Evolutionary conservation across 2,797 vertebrate genomes (phyloP), one percentile per base, ranked within the genome.

Genomic region (Molossus alvarezi): DNA sequence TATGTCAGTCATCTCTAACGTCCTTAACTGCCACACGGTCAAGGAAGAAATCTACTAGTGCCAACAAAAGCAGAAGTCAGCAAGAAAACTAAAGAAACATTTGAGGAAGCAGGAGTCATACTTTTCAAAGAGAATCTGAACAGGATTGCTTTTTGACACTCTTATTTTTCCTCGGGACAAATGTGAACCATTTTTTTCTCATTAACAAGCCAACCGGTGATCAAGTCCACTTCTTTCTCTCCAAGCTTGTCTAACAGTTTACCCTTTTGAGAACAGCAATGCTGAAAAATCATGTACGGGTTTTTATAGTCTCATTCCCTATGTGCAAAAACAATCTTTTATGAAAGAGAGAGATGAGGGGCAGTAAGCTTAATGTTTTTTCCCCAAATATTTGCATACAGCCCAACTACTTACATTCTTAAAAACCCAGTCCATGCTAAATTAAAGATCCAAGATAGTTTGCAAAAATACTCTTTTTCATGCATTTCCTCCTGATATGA

Each of bases 11-110:
- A 98, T 97, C 97, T 97, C 97, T 95, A 45, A 97, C 85, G 93
- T 96, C 94, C 81, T 79, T 97, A 95, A 97, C 82, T 88, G 96
- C 95, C 95, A 91, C 53, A 95, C 12, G 51, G 97, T 95, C 97
- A 97, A 97, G 96, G 95, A 95, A 97, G 97, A 97, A 97, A 97
- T 97, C 88, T 96, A 96, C 97, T 97, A 97, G 82, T 86, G 95
- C 95, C 98, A 97, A 97, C 90, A 93, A 92, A 98, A 98, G 97
- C 97, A 98, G 94, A 97, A 98, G 93, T 98, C 98, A 98, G 98
- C 96, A 98, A 96, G 67, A 98, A 98, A 97, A 94, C 96, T 57
- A 97, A 97, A 95, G 55, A 97, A 97, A 93, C 95, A 97, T 95
- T 65, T 96, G 83, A 97, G 96, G 80, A 98, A 96, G 84, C 48